phyloP scores from a whole-genome alignment of 2,888 invertebrate genomes.

The Acanthosepion lycidas region DNA sequence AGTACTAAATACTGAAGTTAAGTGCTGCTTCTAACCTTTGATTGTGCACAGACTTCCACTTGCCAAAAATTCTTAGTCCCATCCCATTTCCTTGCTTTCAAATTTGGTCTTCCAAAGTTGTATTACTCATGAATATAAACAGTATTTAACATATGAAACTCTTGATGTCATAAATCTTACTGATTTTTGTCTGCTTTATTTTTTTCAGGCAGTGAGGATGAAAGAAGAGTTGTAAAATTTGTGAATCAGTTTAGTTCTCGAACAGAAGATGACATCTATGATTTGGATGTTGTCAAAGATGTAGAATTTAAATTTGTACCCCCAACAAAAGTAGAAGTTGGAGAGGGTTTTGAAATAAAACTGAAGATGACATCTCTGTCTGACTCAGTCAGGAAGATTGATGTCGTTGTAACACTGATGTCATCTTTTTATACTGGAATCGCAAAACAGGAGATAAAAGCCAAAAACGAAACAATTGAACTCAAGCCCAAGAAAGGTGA shows the following conservation, averaged over 20 bases:
- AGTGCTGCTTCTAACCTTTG: no score
- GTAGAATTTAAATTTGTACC: slow-evolving; percentile 54
- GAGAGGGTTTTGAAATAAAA: slow-evolving; percentile 57
- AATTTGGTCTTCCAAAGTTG: no score
- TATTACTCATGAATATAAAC: no score
- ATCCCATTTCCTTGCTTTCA: no score
- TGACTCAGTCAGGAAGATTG: not conserved
- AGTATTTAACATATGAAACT: no score
- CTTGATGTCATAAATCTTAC: no score
- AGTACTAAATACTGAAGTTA: no score
- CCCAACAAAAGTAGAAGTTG: slow-evolving; percentile 54
- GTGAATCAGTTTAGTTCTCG: slow-evolving; percentile 60
- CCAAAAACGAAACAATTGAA: not conserved
- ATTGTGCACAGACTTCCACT: no score
- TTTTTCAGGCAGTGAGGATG: slow-evolving; percentile 63
- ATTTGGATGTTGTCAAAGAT: slow-evolving; percentile 50
- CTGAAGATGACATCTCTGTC: slow-evolving; percentile 52
- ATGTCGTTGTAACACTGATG: not conserved
- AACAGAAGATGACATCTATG: slow-evolving; percentile 60
- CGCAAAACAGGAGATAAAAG: not conserved
- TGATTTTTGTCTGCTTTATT: no score
- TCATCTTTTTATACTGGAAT: not conserved
- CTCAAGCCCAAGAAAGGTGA: not conserved
- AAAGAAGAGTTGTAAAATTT: slow-evolving; percentile 61
- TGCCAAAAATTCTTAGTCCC: no score